These are phyloP conservation scores for Cebidichthys violaceus DNA, from an alignment of 2,113 vertebrate species.

Conservation along the genomic window DNA sequence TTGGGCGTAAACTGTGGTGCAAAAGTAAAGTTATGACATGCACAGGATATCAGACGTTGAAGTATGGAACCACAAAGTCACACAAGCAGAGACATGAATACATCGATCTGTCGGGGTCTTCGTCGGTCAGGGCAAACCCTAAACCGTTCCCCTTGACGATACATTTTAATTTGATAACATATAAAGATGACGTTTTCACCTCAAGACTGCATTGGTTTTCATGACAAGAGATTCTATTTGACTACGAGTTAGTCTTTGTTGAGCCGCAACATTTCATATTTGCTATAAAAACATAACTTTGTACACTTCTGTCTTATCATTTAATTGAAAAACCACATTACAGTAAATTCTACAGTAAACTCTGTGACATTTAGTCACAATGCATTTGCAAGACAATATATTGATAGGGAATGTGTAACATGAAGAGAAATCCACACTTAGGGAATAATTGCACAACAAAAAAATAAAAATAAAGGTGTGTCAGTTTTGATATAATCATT, in stretches of 20 bases:
- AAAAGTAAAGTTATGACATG: background rate
- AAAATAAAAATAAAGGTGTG: no score
- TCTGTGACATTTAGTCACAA: slow-evolving; percentile 30
- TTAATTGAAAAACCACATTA: slow-evolving; percentile 63
- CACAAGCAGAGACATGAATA: background rate
- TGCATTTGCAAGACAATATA: slow-evolving; percentile 32
- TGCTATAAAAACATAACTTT: slow-evolving; percentile 7
- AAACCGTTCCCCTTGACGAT: background rate
- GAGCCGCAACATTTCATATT: background rate
- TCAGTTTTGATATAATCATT: slow-evolving; percentile 27
- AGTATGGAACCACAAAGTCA: background rate
- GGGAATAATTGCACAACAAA: slow-evolving; percentile 48
- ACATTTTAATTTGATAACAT: background rate
- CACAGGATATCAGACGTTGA: background rate
- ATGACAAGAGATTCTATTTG: background rate
- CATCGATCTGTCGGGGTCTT: background rate
- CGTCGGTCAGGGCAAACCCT: background rate
- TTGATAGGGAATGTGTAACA: slow-evolving; percentile 38
- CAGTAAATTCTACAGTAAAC: slow-evolving; percentile 52
- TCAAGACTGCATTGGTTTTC: background rate
- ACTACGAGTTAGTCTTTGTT: background rate
- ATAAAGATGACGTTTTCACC: background rate
- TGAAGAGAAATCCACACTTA: slow-evolving; percentile 20
- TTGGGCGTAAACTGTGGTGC: background rate
- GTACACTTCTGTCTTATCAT: slow-evolving; percentile 29